Evolutionary conservation across 2,797 vertebrate genomes (phyloP), one percentile per base, ranked within the genome.

Genomic region (Poeciliopsis presidionis): DNA sequence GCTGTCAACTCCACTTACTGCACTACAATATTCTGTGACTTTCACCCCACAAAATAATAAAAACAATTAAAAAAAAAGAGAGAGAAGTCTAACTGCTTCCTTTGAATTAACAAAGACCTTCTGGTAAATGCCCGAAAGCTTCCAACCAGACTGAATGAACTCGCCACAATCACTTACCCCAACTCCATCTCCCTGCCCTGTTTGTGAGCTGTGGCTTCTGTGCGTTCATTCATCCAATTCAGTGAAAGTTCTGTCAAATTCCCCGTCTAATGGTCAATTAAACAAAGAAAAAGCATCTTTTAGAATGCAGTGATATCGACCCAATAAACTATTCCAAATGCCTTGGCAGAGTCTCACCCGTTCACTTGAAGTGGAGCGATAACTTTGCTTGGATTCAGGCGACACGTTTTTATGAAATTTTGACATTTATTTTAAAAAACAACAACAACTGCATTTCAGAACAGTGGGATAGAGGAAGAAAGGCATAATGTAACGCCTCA

Each of bases 231-330:
- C n/a, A 5, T 81, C 55, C 55, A 47, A 47, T 70, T 85, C 78
- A 51, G 20, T 75, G 75, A 79, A 87, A 86, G 78, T 81, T 63
- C 65, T 82, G 84, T 83, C 83, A 83, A 73, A 81, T 70, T 88
- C 76, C 59, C 59, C 7, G 22, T 88, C 75, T 90, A 88, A 89
- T 81, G 75, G 88, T 63, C 84, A 84, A 86, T 88, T 86, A 87
- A 90, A 82, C 61, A 25, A 81, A 86, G 84, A 47, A 28, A 83
- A 88, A 83, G 73, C 59, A 70, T 84, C 73, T 82, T 82, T 70
- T 84, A 90, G 57, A 90, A 74, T 77, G 83, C 85, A 77, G 76
- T 51, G 28, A 88, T 61, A 83, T 87, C 80, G 69, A 73, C 84
- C 80, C 22, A 45, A 51, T 53, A 79, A 84, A 78, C 84, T 74